These are phyloP conservation scores for Sarotherodon lohbergeri DNA, from an alignment of 2,113 vertebrate genomes.

Conservation along the genomic window DNA sequence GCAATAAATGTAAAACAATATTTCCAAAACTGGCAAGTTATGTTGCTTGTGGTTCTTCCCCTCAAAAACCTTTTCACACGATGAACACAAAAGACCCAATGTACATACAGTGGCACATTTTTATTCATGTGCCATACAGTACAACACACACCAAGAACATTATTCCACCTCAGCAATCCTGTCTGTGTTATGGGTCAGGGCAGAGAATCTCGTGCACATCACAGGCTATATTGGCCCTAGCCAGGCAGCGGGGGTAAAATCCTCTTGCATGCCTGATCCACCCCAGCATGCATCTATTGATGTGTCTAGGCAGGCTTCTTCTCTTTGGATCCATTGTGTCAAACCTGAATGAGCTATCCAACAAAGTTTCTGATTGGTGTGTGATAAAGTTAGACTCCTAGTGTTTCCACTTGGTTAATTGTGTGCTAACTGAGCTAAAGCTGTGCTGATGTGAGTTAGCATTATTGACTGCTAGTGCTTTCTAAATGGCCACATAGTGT, in stretches of 20 bases:
- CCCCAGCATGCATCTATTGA: not conserved
- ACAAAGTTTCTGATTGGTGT: not conserved
- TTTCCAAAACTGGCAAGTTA: not conserved
- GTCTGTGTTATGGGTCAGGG: not conserved
- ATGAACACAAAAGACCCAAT: not conserved
- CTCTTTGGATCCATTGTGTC: not conserved
- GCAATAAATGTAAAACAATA: not conserved
- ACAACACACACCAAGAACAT: not conserved
- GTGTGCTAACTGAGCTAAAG: not conserved
- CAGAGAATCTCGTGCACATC: not conserved
- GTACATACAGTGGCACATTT: not conserved
- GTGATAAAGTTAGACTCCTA: not conserved
- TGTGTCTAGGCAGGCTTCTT: not conserved
- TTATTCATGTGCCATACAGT: not conserved
- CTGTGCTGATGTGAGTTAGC: not conserved
- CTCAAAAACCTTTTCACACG: not conserved
- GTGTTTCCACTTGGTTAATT: not conserved
- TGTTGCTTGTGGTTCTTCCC: not conserved
- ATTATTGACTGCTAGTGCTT: not conserved
- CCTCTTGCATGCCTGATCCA: not conserved
- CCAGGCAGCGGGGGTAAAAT: not conserved
- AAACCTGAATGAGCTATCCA: not conserved
- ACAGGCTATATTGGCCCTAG: not conserved
- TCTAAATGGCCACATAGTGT: not conserved
- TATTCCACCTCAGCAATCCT: not conserved